A percentile compares a stretch with the other conserved stretches of the same genome.
These are phyloP conservation scores for Chymomyza procnemis DNA, from an alignment of 2,888 invertebrate species.

Conservation along the genomic window DNA sequence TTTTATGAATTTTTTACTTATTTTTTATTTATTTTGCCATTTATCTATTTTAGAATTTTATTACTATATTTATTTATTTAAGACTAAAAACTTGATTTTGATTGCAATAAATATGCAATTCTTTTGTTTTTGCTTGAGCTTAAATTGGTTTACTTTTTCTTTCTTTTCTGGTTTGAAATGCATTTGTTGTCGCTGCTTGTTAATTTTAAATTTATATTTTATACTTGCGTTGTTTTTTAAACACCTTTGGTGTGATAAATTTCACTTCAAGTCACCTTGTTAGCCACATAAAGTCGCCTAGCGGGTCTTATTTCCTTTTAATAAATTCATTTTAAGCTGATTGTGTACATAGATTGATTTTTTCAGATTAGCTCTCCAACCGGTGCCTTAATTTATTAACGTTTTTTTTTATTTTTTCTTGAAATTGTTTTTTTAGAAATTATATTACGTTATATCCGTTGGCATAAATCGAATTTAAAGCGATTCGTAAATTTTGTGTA, in stretches of 20 bases:
- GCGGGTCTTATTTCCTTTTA: background rate
- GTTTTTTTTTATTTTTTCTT: too few species aligned
- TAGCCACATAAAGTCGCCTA: background rate
- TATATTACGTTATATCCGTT: background rate
- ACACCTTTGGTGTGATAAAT: constrained; percentile 24
- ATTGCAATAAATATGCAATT: constrained; percentile 24
- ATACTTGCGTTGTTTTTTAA: constrained; percentile 9
- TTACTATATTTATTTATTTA: constrained; percentile 50
- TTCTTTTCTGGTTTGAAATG: background rate
- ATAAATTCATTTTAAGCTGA: background rate
- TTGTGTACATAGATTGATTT: background rate
- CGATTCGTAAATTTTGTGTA: too few species aligned
- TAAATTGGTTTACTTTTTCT: too few species aligned
- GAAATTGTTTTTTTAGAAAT: background rate
- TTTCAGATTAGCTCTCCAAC: background rate
- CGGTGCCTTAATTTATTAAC: background rate
- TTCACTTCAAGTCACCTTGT: constrained; percentile 20
- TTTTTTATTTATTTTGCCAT: too few species aligned
- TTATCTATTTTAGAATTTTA: constrained; percentile 39
- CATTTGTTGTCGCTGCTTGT: constrained; percentile 12
- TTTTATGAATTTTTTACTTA: too few species aligned
- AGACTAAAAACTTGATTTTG: constrained; percentile 35
- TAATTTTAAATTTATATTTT: constrained; percentile 15
- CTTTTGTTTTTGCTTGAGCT: constrained; percentile 3
- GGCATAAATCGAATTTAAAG: background rate